These are phyloP conservation scores for Branchellion lobata DNA, from an alignment of 2,888 invertebrate species.

Conservation along the genomic window DNA sequence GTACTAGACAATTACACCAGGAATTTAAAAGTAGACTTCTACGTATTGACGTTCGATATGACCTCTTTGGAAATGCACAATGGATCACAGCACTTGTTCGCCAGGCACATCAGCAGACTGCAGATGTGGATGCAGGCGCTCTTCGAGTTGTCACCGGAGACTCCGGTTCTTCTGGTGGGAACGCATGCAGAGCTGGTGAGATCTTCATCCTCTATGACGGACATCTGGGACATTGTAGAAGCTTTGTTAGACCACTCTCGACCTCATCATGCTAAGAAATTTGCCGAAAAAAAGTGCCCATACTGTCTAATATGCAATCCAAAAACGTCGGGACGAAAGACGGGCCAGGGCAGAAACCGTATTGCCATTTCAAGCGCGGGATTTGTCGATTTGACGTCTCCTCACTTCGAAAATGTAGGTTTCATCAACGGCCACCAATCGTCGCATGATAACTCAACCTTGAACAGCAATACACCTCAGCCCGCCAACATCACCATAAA, in stretches of 20 bases:
- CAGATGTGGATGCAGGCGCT: conserved; percentile 54
- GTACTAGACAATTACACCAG: conserved; percentile 50
- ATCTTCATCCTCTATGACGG: conserved; percentile 51
- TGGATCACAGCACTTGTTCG: conserved; percentile 53
- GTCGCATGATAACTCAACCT: conserved; percentile 5
- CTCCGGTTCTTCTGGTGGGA: conserved; percentile 53
- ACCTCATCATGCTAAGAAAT: conserved; percentile 51
- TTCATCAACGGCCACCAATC: conserved; percentile 50
- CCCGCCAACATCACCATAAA: not conserved
- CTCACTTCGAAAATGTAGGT: conserved; percentile 47
- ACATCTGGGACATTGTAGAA: conserved; percentile 53
- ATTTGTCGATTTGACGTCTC: conserved; percentile 53
- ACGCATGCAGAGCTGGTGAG: conserved; percentile 54
- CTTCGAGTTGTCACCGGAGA: conserved; percentile 53
- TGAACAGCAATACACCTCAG: conserved; percentile 6
- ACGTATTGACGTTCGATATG: conserved; percentile 52
- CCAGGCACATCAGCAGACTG: conserved; percentile 53
- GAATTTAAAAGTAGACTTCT: conserved; percentile 52
- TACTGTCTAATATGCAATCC: conserved; percentile 53
- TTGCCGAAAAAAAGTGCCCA: conserved; percentile 48
- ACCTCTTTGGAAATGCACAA: conserved; percentile 53
- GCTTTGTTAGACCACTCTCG: conserved; percentile 52
- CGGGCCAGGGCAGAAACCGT: conserved; percentile 49
- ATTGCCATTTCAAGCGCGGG: conserved; percentile 52
- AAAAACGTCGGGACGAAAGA: conserved; percentile 47